Evolutionary conservation across 2,888 invertebrate genomes (phyloP), one percentile per base, ranked within the genome.

Genomic region (Tortricodes alternella): DNA sequence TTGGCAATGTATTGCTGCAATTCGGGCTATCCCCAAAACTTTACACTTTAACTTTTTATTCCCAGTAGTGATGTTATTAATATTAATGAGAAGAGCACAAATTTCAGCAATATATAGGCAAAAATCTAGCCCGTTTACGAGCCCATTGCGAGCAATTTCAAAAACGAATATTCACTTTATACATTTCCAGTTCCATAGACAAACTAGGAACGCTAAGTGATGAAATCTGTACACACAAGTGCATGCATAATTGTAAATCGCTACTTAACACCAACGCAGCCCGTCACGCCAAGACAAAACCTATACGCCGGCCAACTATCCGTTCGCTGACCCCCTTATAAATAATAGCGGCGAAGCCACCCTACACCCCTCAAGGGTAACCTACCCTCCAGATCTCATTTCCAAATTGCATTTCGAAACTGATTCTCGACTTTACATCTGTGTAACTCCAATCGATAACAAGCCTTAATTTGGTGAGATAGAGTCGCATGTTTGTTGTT

Each of bases 371-470:
- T 76, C 74, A 80, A 86, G 85, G 86, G 85, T 83, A 83, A 75
- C 74, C 79, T 78, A 83, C 84, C 84, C 84, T 74, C 79, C 80
- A 83, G 86, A 89, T 89, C 89, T 89, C 87, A 89, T 89, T 89
- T 90, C 89, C 88, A 89, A 90, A 90, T 89, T 90, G 89, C 85
- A 88, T 87, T 85, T 81, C 82, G 67, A 83, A 87, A 85, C 86
- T 78, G 76, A 88, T 83, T 88, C 82, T 89, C 85, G 82, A 84
- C 89, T 86, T 87, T 89, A 88, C 72, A 78, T 77, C 70, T 67
- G 62, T 32, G 50, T 50, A 55, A 60, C 48, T 56, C 29, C 71
- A 69, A 38, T 61, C 62, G 27, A 82, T 74, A 72, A 62, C 67
- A 32, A 43, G 66, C 65, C 68, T 67, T 71, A 62, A 60, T 62